Base-by-base conservation (phyloP, 1,140 invertebrate species). In the Saxidomus purpurata region DNA sequence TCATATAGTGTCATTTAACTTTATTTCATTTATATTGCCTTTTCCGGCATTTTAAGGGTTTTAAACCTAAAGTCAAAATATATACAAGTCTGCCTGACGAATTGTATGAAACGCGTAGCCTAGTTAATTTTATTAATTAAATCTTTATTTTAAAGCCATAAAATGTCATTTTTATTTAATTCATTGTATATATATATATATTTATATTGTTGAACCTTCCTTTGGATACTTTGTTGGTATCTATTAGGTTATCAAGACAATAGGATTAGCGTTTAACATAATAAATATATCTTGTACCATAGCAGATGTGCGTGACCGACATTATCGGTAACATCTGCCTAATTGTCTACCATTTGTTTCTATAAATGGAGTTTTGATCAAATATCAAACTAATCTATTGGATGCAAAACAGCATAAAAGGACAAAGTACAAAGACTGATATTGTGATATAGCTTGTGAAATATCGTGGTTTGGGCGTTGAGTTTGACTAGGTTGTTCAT, bases 321-420 rank as follows among this genome's bases (percentile, higher is more conserved):
- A 11, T 71, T 71, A 71, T 71, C 67, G 25, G 67, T 9, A 38
- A 38, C 34, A 77, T 77, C 74, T 77, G 40, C 6, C 43, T 52
- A 77, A 77, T 77, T 77, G 74, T 77, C 74, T 43, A 43, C 69
- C 40, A 19, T 43, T 17, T 74, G 69, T 47, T 74, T 74, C 69
- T 43, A 74, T 74, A 77, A 49, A 77, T 77, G 74, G 40, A 3
- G 9, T 28, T n/a, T 77, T 63, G 13, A 28, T 31, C 19, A 11
- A 71, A 40, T 71, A 71, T 71, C 67, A 38, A 36, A 71, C 13
- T 17, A 40, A 38, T 71, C 25, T 71, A 38, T 71, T 71, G 67
- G 15, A 38, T 71, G 67, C 34, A 71, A 22, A 1, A 38, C 36
- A 19, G 19, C 31, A 25, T 71, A 38, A 1, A 40, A 17, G 34